Evolutionary conservation across 2,888 invertebrate species (phyloP), one percentile per base, ranked within the genome.

Genomic region (Macrophya annulata): DNA sequence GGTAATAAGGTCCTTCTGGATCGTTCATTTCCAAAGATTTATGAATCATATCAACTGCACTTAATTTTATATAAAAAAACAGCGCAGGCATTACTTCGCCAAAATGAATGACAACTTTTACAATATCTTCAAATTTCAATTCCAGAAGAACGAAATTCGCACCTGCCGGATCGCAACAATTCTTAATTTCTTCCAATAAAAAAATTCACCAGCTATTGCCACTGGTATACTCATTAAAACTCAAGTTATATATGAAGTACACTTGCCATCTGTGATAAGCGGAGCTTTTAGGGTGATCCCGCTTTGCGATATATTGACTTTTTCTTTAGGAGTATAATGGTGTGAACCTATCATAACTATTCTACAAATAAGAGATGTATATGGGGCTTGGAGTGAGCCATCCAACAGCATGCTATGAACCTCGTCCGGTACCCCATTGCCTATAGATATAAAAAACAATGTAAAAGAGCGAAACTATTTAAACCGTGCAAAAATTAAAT

Each of bases 261-360:
- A 84, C 87, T 89, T 87, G 90, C 90, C 87, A 62, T 87, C 86
- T 79, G 88, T 87, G 40, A 90, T 84, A 45, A 89, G 85, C 45
- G 93, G 93, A 21, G 93, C 88, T 25, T 86, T 86, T 25, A 93
- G 89, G 48, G 89, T 89, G 25, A 94, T 88, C 45, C 93, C 93
- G 62, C 90, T 87, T 10, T 91, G 87, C 15, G 93, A 92, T 40
- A 94, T 88, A 87, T 94, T 92, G 92, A 97, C 96, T 93, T 96
- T 95, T 91, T 96, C 96, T 87, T 95, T 94, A n/a, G 97, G 96
- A 86, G 96, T 95, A 89, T 96, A 96, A 93, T 96, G 96, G 91
- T 97, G 96, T 9, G 97, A 96, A 31, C 98, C 98, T 90, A 98
- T 96, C 85, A 97, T 94, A 79, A 98, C 95, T 45, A 96, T 96